These are phyloP conservation scores for Cephus nigrinus DNA, from an alignment of 2,888 invertebrate species.

Conservation along the genomic window DNA sequence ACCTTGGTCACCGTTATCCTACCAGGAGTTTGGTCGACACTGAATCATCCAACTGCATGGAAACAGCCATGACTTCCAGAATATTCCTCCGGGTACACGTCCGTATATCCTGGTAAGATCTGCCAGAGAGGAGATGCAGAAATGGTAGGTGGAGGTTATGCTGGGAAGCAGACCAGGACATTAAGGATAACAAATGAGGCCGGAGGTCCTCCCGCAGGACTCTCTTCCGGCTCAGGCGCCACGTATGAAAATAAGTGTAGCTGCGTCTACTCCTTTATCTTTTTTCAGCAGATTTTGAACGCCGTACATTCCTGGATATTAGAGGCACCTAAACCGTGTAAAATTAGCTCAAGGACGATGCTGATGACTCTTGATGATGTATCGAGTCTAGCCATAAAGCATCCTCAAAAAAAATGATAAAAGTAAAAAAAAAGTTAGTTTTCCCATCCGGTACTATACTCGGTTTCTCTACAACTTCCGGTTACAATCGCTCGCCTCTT, in stretches of 20 bases:
- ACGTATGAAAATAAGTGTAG: conserved; percentile 64
- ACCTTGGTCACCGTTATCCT: background rate
- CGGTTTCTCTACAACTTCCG: background rate
- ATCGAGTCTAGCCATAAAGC: too few species aligned
- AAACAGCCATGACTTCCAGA: conserved; percentile 46
- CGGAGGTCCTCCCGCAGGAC: conserved; percentile 59
- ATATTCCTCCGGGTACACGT: conserved; percentile 41
- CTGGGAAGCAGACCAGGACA: conserved; percentile 45
- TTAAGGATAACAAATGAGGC: conserved; percentile 65
- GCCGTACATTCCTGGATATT: background rate
- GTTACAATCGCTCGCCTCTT: conserved; percentile 16
- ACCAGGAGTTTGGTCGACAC: background rate
- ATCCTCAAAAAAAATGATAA: background rate
- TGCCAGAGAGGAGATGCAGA: conserved; percentile 15
- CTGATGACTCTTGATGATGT: background rate
- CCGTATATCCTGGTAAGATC: conserved; percentile 42
- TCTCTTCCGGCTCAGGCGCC: conserved; percentile 56
- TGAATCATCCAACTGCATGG: conserved; percentile 33
- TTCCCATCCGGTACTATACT: background rate
- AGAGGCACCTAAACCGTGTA: background rate
- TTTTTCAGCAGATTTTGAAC: background rate
- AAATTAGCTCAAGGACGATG: background rate
- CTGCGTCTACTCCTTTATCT: conserved; percentile 4
- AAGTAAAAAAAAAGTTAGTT: too few species aligned
- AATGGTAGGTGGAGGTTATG: conserved; percentile 22